Evolutionary conservation across 1,140 invertebrate genomes (phyloP).

Genomic region (Mamestra configurata): DNA sequence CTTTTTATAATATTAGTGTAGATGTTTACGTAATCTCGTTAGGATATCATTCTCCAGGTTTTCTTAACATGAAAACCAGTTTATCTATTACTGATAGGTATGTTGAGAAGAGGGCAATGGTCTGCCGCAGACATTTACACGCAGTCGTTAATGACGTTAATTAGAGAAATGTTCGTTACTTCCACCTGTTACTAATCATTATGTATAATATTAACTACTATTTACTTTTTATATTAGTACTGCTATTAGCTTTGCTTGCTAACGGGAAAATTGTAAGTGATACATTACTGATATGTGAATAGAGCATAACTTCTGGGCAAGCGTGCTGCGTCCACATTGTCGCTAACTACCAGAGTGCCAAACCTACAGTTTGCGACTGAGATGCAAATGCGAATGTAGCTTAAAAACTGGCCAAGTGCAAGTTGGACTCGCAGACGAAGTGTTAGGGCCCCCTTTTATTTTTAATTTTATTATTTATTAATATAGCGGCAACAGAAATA

Average conservation of each 20-base stretch:
- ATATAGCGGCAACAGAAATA: too few species aligned
- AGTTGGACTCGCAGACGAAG: too few species aligned
- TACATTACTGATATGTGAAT: neutral
- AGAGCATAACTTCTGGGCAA: too few species aligned
- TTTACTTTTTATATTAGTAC: neutral
- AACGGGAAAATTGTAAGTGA: neutral
- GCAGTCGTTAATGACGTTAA: constrained; percentile 2
- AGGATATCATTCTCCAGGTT: constrained; percentile 3
- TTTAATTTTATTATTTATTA: too few species aligned
- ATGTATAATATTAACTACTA: neutral
- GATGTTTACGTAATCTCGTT: constrained; percentile 34
- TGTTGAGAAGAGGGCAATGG: neutral
- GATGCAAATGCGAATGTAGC: too few species aligned
- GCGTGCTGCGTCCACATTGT: too few species aligned
- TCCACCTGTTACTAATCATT: constrained; percentile 9
- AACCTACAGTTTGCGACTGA: too few species aligned
- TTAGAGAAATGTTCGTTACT: neutral
- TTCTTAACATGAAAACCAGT: too few species aligned
- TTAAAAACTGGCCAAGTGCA: too few species aligned
- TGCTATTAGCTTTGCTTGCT: neutral
- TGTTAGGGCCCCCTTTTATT: too few species aligned
- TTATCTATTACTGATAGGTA: neutral
- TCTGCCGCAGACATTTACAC: neutral
- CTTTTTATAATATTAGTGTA: too few species aligned
- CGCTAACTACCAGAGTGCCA: too few species aligned